Evolutionary conservation across 1,140 invertebrate species (phyloP).

Genomic region (Cyrtorhinus lividipennis): DNA sequence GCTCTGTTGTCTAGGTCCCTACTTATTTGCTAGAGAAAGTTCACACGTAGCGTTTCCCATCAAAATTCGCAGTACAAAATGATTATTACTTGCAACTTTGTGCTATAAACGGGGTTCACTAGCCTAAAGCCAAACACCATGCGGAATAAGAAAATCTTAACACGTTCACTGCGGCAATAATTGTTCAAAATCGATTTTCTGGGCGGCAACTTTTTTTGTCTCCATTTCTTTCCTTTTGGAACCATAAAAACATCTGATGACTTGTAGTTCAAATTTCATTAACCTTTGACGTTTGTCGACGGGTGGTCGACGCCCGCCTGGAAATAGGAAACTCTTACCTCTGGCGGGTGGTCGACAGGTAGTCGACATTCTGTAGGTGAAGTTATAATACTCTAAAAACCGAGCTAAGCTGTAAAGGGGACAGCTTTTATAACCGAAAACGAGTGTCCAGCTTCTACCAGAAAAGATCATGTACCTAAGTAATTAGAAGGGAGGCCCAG

Average conservation of each 20-base stretch:
- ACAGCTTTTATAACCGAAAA: slow-evolving; percentile 4
- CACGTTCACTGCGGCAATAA: slow-evolving; percentile 2
- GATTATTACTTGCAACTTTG: no score
- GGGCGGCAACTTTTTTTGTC: slow-evolving; percentile 6
- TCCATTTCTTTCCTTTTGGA: slow-evolving; percentile 5
- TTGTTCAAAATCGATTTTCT: slow-evolving; percentile 8
- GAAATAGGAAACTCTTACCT: slow-evolving; percentile 1
- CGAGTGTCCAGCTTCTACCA: slow-evolving; percentile 5
- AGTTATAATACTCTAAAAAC: slow-evolving; percentile 5
- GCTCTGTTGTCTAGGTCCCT: no score
- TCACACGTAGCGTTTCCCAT: no score
- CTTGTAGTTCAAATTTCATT: slow-evolving; percentile 5
- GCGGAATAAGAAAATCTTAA: no score
- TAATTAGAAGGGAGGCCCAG: slow-evolving; percentile 2
- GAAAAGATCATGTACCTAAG: slow-evolving; percentile 5
- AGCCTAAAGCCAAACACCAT: no score
- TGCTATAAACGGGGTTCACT: no score
- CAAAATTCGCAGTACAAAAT: no score
- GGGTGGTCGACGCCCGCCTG: not conserved
- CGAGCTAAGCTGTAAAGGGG: slow-evolving; percentile 1
- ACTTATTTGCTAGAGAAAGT: no score
- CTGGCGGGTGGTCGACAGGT: slow-evolving; percentile 9
- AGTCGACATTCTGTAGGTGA: slow-evolving; percentile 3
- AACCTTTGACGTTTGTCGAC: not conserved
- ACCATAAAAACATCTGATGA: slow-evolving; percentile 4